phyloP scores from a whole-genome alignment of 2,888 invertebrate species.

The Sarcophaga carnaria region DNA sequence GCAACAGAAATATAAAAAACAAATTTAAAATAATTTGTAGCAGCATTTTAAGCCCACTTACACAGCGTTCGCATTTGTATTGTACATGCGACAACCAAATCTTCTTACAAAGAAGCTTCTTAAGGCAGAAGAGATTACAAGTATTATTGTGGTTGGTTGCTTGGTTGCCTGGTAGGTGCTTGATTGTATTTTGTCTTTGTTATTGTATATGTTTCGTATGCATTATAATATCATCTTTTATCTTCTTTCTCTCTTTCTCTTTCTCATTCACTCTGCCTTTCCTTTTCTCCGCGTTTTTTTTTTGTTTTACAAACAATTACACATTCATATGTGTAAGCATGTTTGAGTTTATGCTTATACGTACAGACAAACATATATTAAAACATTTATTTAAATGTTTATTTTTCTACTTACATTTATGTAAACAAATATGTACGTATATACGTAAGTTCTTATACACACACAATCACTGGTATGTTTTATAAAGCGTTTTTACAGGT shows the following conservation, averaged over 20 bases:
- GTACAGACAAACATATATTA: not conserved
- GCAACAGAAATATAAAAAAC: not conserved
- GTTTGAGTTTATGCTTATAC: conserved; percentile 18
- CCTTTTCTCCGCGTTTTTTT: not conserved
- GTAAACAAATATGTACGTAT: conserved; percentile 14
- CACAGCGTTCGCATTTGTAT: not conserved
- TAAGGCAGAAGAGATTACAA: conserved; percentile 28
- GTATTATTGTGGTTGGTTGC: not conserved
- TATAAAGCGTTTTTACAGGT: conserved; percentile 61
- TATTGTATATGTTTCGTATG: conserved; percentile 15
- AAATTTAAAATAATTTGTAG: conserved; percentile 15
- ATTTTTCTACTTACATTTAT: conserved; percentile 52
- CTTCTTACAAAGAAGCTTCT: conserved; percentile 8
- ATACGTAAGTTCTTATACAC: not conserved
- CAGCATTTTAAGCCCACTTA: not conserved
- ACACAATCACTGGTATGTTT: conserved; percentile 8
- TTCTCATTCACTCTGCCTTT: not conserved
- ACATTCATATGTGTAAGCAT: not conserved
- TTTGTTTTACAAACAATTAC: conserved; percentile 31
- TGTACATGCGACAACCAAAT: not conserved
- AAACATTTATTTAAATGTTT: conserved; percentile 65
- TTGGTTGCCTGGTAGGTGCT: not conserved
- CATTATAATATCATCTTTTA: not conserved
- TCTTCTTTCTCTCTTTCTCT: not conserved
- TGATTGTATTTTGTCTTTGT: not conserved